Evolutionary conservation across 2,888 invertebrate species (phyloP).

Genomic region (Ophion ventricosus): DNA sequence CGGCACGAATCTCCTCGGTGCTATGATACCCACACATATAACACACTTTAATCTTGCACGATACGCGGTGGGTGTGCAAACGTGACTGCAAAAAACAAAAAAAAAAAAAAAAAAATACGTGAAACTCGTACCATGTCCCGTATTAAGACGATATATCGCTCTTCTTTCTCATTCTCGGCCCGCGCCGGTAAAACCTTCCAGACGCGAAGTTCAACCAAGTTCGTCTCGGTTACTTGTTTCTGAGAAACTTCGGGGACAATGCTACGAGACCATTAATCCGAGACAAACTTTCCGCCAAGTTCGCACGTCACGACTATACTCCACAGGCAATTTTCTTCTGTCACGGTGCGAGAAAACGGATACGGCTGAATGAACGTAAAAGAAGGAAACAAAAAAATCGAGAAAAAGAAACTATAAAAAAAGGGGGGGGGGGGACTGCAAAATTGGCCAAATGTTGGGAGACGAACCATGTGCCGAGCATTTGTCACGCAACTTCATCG

Average conservation of each 20-base stretch:
- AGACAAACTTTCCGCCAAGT: slow-evolving; percentile 66
- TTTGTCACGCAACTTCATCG: slow-evolving; percentile 61
- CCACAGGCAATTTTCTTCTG: slow-evolving; percentile 63
- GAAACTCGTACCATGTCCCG: slow-evolving; percentile 36
- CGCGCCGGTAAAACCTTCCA: slow-evolving; percentile 48
- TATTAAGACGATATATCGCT: slow-evolving; percentile 65
- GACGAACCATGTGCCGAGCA: slow-evolving; percentile 46
- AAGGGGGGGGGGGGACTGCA: slow-evolving; percentile 50
- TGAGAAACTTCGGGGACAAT: slow-evolving; percentile 67
- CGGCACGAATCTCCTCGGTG: slow-evolving; percentile 32
- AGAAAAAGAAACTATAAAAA: slow-evolving; percentile 10
- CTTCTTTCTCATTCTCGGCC: slow-evolving; percentile 39
- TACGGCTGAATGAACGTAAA: slow-evolving; percentile 60
- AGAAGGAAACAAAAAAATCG: slow-evolving; percentile 42
- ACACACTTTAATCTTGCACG: slow-evolving; percentile 18
- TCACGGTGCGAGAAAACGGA: slow-evolving; percentile 54
- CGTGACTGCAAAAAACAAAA: slow-evolving; percentile 39
- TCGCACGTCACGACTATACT: slow-evolving; percentile 62
- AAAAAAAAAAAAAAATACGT: slow-evolving; percentile 47
- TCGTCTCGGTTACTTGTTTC: slow-evolving; percentile 66
- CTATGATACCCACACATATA: slow-evolving; percentile 20
- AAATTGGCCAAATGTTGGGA: slow-evolving; percentile 61
- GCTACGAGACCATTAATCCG: slow-evolving; percentile 69
- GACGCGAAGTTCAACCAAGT: slow-evolving; percentile 63
- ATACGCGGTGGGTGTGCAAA: slow-evolving; percentile 17